phyloP scores from a whole-genome alignment of 2,797 vertebrate species.

The Danio tinwini region DNA sequence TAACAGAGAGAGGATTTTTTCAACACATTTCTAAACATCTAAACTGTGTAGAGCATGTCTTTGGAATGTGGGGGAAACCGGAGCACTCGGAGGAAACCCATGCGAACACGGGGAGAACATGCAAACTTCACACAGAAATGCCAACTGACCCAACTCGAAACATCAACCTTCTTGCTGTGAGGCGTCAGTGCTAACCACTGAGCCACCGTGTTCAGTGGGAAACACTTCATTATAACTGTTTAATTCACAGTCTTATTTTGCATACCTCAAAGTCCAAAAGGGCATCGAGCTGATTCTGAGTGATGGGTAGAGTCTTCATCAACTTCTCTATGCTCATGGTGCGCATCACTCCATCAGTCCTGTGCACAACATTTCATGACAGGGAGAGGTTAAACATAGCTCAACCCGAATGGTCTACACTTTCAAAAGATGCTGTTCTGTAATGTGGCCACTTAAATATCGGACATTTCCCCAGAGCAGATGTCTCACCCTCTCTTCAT shows the following conservation, averaged over 20 bases:
- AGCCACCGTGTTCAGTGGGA: no score
- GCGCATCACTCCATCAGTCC: constrained; percentile 91
- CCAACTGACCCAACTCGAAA: no score
- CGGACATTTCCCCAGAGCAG: constrained; percentile 2
- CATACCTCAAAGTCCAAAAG: constrained; percentile 91
- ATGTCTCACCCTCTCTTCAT: constrained; percentile 91
- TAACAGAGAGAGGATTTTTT: no score
- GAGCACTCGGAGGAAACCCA: no score
- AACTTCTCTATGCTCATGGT: constrained; percentile 94
- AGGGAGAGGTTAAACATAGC: constrained; percentile 8
- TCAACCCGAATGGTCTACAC: not conserved
- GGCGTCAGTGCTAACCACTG: no score
- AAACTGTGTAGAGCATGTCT: no score
- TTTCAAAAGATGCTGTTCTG: constrained; percentile 10
- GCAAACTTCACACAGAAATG: no score
- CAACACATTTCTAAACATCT: no score
- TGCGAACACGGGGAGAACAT: no score
- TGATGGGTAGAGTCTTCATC: constrained; percentile 91
- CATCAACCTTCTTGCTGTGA: no score
- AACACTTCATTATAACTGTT: not conserved
- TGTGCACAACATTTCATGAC: constrained; percentile 62
- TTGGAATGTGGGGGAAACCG: no score
- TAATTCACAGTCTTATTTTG: not conserved
- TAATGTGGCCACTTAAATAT: constrained; percentile 21
- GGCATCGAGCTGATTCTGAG: constrained; percentile 94